Evolutionary conservation across 2,888 invertebrate genomes (phyloP), one percentile per base, ranked within the genome.

Genomic region (Caenorhabditis sp.): DNA sequence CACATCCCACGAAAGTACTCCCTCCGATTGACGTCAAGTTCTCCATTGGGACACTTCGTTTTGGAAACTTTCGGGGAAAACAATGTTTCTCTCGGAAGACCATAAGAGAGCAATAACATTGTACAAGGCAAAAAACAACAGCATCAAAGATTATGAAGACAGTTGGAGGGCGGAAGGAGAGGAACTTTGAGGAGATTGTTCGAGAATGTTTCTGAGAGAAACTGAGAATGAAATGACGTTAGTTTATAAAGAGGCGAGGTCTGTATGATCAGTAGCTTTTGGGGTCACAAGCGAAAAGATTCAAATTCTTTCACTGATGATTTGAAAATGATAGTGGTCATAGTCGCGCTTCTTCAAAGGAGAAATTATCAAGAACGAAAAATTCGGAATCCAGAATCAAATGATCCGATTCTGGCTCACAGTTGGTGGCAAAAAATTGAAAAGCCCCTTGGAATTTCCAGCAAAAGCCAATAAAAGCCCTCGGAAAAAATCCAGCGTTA

Each of bases 21-120:
- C 44, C 16, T 47, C 31, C 19, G 59, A 61, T 61, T 61, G 61
- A 61, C 61, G 61, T 61, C 61, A 61, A 61, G 61, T 61, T 61
- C 24, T 41, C 22, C 41, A 61, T 24, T 61, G 24, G 22, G 19
- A 61, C 19, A 47, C 24, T 26, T 19, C n/a, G 24, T 61, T 38
- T 41, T 59, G 16, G 58, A 59, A 35, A 31, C n/a, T n/a, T n/a
- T n/a, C 1, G 16, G 35, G 22, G 41, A 61, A 61, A 61, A 61
- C 61, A 61, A 61, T 61, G 61, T 61, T 61, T 41, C 61, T 61
- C 61, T 10, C n/a, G 24, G 41, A 61, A 61, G 61, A 61, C 22
- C 35, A 61, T 41, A 14, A 14, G 26, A 54, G 54, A 26, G 26
- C 14, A 26, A 24, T 26, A 54, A 54, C 26, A 54, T 54, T 24